phyloP scores from a whole-genome alignment of 2,113 vertebrate genomes.

The Lophotis ruficrista region DNA sequence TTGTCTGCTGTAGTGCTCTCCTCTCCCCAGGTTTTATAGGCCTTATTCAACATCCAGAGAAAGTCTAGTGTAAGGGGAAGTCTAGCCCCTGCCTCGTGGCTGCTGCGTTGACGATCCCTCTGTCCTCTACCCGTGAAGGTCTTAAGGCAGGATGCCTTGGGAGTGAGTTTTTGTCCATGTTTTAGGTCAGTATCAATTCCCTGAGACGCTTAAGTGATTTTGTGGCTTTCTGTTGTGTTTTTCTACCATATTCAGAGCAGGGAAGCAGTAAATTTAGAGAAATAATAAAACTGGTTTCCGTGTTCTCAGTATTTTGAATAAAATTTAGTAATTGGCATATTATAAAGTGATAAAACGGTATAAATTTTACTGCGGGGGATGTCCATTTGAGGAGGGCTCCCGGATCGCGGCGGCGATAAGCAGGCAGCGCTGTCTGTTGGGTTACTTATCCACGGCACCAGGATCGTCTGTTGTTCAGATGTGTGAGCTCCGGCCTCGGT shows the following conservation, averaged over 20 bases:
- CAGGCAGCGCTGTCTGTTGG: conserved; percentile 23
- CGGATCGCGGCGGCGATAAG: conserved; percentile 21
- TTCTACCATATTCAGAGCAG: background rate
- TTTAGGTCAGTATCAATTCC: background rate
- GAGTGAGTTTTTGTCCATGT: background rate
- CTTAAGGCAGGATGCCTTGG: background rate
- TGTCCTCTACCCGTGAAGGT: background rate
- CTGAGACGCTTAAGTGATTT: background rate
- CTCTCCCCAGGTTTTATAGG: background rate
- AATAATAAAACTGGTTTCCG: background rate
- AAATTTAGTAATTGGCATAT: background rate
- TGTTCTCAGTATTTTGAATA: background rate
- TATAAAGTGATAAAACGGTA: background rate
- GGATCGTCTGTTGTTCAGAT: conserved; percentile 54
- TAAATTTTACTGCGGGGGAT: background rate
- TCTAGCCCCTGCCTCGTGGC: background rate
- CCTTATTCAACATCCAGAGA: background rate
- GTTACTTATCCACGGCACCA: conserved; percentile 64
- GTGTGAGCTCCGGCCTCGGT: conserved; percentile 58
- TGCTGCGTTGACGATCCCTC: background rate
- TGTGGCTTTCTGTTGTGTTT: background rate
- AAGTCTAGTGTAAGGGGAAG: background rate
- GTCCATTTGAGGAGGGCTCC: conserved; percentile 10
- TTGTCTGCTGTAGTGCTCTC: background rate
- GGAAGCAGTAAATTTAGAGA: background rate